Percentiles rank a stretch among this genome's conserved stretches.
phyloP scores from a whole-genome alignment of 2,888 invertebrate genomes.

The Thysanoteuthis rhombus region DNA sequence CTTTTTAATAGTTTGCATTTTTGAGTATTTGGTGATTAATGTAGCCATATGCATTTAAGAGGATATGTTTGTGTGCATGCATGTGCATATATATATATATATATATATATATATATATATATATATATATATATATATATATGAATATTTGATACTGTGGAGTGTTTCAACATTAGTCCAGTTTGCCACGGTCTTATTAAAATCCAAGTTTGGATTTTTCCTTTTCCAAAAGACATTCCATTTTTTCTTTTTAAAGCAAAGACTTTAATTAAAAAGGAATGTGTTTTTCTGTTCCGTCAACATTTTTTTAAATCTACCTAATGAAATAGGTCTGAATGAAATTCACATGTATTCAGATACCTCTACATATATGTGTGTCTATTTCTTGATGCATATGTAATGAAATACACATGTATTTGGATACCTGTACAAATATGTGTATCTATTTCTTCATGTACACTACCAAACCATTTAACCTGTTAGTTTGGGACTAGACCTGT shows the following conservation, averaged over 20 bases:
- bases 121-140: background rate
- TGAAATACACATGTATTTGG: background rate
- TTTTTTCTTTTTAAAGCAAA: background rate
- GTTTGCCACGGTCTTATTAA: background rate
- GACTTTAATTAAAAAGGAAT: background rate
- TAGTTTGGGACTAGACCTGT: no score
- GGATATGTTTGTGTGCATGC: background rate
- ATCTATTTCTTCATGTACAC: background rate
- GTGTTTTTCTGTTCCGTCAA: background rate
- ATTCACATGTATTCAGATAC: background rate
- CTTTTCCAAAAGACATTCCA: background rate
- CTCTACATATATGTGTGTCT: background rate
- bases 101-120: background rate
- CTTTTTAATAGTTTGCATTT: background rate
- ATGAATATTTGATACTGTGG: background rate
- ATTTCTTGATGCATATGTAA: background rate
- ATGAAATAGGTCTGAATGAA: background rate
- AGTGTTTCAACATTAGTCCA: background rate
- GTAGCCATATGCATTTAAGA: no score
- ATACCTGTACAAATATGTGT: background rate
- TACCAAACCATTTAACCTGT: no score
- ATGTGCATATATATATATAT: background rate
- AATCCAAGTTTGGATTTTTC: background rate
- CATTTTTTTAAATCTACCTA: background rate
- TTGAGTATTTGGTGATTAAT: background rate